Conservation (phyloP, 1,140 invertebrate genomes). For the Diploscapter pachys region DNA sequence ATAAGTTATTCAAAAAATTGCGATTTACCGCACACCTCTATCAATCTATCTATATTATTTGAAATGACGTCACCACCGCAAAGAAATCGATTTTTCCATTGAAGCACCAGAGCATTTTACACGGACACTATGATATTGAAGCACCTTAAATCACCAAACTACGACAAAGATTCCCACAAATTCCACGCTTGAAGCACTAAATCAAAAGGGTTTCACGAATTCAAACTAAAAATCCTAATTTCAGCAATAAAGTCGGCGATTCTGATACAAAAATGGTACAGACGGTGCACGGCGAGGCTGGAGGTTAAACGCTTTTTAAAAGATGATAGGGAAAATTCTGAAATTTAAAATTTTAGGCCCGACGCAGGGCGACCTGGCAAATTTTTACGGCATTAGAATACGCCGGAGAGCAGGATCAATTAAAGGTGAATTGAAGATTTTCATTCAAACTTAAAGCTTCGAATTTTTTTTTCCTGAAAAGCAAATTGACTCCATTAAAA, state of each 20-base stretch:
- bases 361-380: constrained; percentile 82
- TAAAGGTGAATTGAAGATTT: constrained; percentile 68
- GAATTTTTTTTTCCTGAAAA: no score
- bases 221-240: constrained; percentile 23
- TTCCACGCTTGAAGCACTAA: background rate
- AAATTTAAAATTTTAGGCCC: constrained; percentile 59
- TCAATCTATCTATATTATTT: no score
- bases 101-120: background rate
- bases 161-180: constrained; percentile 1
- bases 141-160: background rate
- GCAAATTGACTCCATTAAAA: background rate
- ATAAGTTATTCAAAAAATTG: no score
- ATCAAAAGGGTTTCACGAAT: background rate
- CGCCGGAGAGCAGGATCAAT: constrained; percentile 85
- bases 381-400: constrained; percentile 87
- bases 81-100: constrained; percentile 4
- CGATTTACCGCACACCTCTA: no score
- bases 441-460: no score
- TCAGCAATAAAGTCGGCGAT: constrained; percentile 76
- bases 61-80: background rate
- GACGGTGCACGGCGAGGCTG: constrained; percentile 77
- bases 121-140: background rate
- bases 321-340: no score
- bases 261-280: constrained; percentile 86
- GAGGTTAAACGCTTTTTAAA: no score